Conservation (phyloP, 2,797 vertebrate genomes). For the Mus spretus region DNA sequence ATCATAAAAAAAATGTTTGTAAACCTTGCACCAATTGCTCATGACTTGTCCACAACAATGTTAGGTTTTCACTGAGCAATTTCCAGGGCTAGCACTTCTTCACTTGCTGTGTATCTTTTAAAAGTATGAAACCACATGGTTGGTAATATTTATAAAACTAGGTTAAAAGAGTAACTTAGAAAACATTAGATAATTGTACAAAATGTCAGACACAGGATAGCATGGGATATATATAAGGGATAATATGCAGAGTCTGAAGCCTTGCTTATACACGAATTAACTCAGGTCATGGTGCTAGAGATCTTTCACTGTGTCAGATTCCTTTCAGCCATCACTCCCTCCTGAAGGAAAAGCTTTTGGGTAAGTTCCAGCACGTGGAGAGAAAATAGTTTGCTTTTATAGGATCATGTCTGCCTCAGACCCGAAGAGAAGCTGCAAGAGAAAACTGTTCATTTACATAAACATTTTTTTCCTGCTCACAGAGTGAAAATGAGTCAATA, state of each 20-base stretch:
- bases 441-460: constrained; percentile 78
- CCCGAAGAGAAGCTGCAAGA: constrained; percentile 55
- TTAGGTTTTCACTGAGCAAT: neutral
- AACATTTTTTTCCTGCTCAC: constrained; percentile 62
- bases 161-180: neutral
- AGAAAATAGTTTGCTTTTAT: constrained; percentile 63
- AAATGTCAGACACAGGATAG: neutral
- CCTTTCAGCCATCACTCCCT: constrained; percentile 7
- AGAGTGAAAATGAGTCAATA: constrained; percentile 69
- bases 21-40: neutral
- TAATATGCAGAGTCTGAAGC: neutral
- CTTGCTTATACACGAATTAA: neutral
- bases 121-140: neutral
- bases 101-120: neutral
- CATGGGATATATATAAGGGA: neutral
- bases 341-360: neutral
- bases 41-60: neutral
- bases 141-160: neutral
- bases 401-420: constrained; percentile 53
- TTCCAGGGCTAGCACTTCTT: neutral
- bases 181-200: constrained; percentile 18
- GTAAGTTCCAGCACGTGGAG: constrained; percentile 35
- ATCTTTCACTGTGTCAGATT: constrained; percentile 45
- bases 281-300: constrained; percentile 58
- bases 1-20: neutral